Conservation (phyloP, 2,797 vertebrate genomes). For the Leptodactylus fallax region DNA sequence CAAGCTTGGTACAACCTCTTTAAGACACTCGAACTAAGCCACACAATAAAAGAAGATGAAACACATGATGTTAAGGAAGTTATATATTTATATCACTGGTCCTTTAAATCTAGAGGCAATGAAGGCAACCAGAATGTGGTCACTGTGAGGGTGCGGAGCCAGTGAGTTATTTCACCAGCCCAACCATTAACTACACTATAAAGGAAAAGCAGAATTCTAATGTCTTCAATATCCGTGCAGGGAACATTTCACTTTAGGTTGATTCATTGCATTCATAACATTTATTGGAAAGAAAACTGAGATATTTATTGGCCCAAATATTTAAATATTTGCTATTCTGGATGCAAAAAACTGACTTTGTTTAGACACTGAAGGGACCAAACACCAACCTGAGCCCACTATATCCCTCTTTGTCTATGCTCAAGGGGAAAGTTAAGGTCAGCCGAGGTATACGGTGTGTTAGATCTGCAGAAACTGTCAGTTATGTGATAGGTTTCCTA, state of each 20-base stretch:
- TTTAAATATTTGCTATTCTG: background rate
- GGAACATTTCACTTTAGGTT: background rate
- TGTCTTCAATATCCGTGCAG: background rate
- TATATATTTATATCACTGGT: background rate
- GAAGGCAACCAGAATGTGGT: too few relatives aligned
- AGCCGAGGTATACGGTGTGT: conserved; percentile 16
- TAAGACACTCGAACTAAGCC: too few relatives aligned
- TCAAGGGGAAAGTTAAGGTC: conserved; percentile 19
- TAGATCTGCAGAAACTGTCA: conserved; percentile 29
- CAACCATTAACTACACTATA: background rate
- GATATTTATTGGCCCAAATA: background rate
- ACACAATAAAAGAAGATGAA: too few relatives aligned
- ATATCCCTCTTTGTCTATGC: background rate
- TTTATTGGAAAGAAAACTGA: too few relatives aligned
- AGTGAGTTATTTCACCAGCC: background rate
- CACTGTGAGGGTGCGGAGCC: background rate
- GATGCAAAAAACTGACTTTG: background rate
- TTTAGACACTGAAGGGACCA: conserved; percentile 4
- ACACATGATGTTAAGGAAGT: background rate
- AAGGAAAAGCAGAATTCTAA: background rate
- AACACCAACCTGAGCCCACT: background rate
- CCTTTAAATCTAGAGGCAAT: background rate
- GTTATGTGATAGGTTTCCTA: conserved; percentile 46
- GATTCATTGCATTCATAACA: background rate
- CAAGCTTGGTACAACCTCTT: too few relatives aligned